Conservation (phyloP, 2,113 vertebrate species). For the Phaethornis superciliosus region DNA sequence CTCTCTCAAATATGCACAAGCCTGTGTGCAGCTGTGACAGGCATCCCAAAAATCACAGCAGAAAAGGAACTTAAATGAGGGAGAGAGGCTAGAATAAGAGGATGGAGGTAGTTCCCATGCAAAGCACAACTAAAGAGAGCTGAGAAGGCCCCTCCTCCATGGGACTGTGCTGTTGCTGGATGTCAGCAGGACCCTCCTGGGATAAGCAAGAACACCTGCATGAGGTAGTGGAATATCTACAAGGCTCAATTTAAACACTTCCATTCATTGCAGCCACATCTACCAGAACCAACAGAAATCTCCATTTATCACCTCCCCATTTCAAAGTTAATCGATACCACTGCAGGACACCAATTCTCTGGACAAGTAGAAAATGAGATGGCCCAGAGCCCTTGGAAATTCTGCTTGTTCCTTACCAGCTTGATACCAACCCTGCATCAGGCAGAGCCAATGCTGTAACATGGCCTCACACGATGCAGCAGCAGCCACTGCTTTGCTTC, state of each 20-base stretch:
- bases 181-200: background rate
- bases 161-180: background rate
- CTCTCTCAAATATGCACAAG: background rate
- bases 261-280: constrained; percentile 13
- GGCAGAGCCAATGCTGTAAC: background rate
- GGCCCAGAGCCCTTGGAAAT: constrained; percentile 4
- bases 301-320: constrained; percentile 47
- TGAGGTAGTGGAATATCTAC: background rate
- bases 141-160: background rate
- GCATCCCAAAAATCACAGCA: background rate
- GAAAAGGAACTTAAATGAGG: background rate
- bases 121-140: background rate
- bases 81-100: background rate
- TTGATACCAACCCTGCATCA: constrained; percentile 11
- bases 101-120: background rate
- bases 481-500: constrained; percentile 11
- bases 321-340: constrained; percentile 49
- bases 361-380: constrained; percentile 33
- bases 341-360: background rate
- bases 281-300: constrained; percentile 33
- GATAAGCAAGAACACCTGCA: background rate
- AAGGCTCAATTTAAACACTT: background rate
- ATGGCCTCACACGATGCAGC: background rate
- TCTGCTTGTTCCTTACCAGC: constrained; percentile 1
- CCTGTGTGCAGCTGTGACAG: background rate